phyloP scores from a whole-genome alignment of 1,140 invertebrate species.

The Cotesia chilonis region DNA sequence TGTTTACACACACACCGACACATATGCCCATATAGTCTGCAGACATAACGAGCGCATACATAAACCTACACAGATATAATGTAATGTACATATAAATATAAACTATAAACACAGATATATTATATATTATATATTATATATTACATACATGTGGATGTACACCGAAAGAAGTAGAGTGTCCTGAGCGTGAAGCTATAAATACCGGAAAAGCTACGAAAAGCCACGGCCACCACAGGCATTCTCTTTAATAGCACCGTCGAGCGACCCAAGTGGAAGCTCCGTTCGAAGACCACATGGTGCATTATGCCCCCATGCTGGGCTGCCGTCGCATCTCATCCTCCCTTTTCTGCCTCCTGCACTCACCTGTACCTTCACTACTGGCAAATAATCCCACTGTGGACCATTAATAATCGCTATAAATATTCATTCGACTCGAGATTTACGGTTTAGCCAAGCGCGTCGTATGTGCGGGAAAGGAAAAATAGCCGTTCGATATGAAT shows the following conservation, averaged over 20 bases:
- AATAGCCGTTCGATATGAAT: background rate
- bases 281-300: constrained; percentile 39
- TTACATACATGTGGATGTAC: background rate
- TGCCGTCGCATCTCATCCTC: constrained; percentile 28
- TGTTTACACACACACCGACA: background rate
- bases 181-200: constrained; percentile 41
- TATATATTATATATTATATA: too few relatives aligned
- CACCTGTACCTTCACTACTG: constrained; percentile 27
- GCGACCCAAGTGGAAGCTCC: constrained; percentile 20
- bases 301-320: constrained; percentile 48
- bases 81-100: too few relatives aligned
- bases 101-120: too few relatives aligned
- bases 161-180: constrained; percentile 27
- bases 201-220: constrained; percentile 40
- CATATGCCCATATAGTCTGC: too few relatives aligned
- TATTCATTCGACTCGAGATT: constrained; percentile 53
- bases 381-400: constrained; percentile 51
- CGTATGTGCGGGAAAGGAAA: constrained; percentile 5
- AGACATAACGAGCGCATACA: too few relatives aligned
- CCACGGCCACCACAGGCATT: constrained; percentile 34
- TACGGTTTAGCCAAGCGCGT: constrained; percentile 41
- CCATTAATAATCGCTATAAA: constrained; percentile 57
- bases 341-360: constrained; percentile 10
- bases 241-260: constrained; percentile 43
- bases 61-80: too few relatives aligned